A percentile compares a stretch with the other conserved stretches of the same genome.
Evolutionary conservation across 2,888 invertebrate genomes (phyloP).

Genomic region (Conops quadrifasciatus): DNA sequence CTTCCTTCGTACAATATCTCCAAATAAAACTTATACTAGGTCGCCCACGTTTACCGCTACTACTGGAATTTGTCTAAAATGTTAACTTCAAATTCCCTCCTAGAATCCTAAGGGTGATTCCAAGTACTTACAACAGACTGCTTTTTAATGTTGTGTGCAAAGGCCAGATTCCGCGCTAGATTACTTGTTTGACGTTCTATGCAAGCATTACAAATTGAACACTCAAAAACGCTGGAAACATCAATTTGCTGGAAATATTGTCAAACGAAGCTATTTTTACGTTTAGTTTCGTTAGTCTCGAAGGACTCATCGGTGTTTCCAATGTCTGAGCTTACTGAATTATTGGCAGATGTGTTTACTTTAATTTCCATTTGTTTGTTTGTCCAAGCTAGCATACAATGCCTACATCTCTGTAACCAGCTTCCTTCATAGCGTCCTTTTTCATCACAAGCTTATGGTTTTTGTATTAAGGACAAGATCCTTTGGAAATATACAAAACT

Average conservation of each 20-base stretch:
- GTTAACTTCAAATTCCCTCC: background rate
- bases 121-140: slow-evolving; percentile 32
- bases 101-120: background rate
- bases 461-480: no score
- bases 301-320: slow-evolving; percentile 20
- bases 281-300: slow-evolving; percentile 21
- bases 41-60: slow-evolving; percentile 42
- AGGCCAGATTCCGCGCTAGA: slow-evolving; percentile 49
- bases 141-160: slow-evolving; percentile 47
- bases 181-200: slow-evolving; percentile 51
- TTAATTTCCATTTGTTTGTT: slow-evolving; percentile 29
- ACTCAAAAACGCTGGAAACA: slow-evolving; percentile 45
- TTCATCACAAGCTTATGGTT: no score
- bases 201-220: slow-evolving; percentile 50
- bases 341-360: slow-evolving; percentile 8
- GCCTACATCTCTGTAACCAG: background rate
- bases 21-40: slow-evolving; percentile 55
- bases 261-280: slow-evolving; percentile 53
- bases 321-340: slow-evolving; percentile 20
- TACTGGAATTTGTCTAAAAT: slow-evolving; percentile 23
- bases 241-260: slow-evolving; percentile 48
- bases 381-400: background rate
- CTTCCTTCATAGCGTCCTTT: background rate
- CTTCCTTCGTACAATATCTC: slow-evolving; percentile 54
- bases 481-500: no score